A percentile compares a stretch with the other conserved stretches of the same genome.
These are phyloP conservation scores for Pelvicachromis taeniatus DNA, from an alignment of 2,113 vertebrate species.

Conservation along the genomic window DNA sequence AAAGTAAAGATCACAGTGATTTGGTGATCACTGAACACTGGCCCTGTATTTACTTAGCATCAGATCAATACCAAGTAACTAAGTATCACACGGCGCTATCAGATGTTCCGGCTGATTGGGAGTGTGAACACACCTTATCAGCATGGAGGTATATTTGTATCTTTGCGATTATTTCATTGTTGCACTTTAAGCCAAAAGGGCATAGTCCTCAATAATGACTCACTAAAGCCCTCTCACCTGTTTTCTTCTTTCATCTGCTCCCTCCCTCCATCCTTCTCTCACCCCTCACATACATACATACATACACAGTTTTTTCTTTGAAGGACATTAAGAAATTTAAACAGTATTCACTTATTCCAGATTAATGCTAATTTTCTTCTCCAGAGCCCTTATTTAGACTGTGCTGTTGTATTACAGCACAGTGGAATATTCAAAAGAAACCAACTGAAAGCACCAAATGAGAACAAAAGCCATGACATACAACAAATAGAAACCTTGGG, in stretches of 20 bases:
- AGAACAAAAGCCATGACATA: not conserved
- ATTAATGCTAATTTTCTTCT: not conserved
- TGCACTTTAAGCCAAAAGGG: not conserved
- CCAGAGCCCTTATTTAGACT: not conserved
- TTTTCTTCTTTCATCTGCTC: not conserved
- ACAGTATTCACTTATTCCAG: not conserved
- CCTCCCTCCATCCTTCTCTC: not conserved
- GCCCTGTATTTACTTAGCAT: not conserved
- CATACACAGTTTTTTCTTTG: not conserved
- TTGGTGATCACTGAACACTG: not conserved
- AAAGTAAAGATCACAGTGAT: not conserved
- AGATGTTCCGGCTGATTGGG: not conserved
- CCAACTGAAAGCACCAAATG: not conserved
- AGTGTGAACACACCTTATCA: not conserved
- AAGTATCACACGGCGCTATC: not conserved
- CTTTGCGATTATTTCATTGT: not conserved
- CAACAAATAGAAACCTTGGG: not conserved
- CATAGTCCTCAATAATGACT: constrained; percentile 4
- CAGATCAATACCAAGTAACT: no score
- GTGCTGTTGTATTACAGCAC: not conserved
- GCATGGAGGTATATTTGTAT: not conserved
- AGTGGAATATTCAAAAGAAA: not conserved
- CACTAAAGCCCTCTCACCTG: not conserved
- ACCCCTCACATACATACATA: not conserved
- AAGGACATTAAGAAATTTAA: not conserved